Percentiles rank a stretch among this genome's conserved stretches.
Evolutionary conservation across 2,797 vertebrate genomes (phyloP).

Genomic region (Threskiornis aethiopicus): DNA sequence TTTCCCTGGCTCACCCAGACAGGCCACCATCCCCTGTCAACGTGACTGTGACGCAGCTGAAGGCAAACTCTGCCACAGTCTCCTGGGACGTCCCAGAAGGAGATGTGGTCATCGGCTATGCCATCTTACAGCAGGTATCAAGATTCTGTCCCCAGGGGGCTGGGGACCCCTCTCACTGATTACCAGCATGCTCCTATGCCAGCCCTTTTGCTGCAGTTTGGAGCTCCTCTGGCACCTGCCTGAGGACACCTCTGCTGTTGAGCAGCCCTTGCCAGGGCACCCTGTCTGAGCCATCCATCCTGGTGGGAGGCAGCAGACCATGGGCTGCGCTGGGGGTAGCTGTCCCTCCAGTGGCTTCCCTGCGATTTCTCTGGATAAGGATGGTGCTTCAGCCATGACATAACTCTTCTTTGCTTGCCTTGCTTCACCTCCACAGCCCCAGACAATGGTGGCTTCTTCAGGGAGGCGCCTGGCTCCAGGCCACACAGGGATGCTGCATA

Average conservation of each 20-base stretch:
- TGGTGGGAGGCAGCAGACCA: background rate
- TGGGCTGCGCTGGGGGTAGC: background rate
- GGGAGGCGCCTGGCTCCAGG: background rate
- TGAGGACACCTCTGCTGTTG: background rate
- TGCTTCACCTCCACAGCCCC: background rate
- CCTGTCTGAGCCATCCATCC: background rate
- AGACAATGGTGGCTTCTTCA: background rate
- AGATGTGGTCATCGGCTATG: slow-evolving; percentile 95
- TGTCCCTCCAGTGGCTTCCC: background rate
- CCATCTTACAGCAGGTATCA: slow-evolving; percentile 93
- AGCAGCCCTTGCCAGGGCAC: background rate
- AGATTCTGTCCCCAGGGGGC: background rate
- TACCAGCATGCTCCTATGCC: background rate
- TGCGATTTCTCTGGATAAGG: background rate
- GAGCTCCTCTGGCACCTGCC: background rate
- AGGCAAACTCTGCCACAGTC: slow-evolving; percentile 93
- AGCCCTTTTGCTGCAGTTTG: accelerated
- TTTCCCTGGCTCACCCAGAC: slow-evolving; percentile 74
- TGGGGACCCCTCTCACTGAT: background rate
- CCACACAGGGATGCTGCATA: background rate
- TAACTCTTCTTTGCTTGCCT: background rate
- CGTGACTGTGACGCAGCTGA: slow-evolving; percentile 92
- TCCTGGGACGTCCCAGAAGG: slow-evolving; percentile 98
- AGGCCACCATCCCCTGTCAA: slow-evolving; percentile 94
- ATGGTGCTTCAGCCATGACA: background rate